Evolutionary conservation across 2,888 invertebrate species (phyloP), one percentile per base, ranked within the genome.

Genomic region (Apamea monoglypha): DNA sequence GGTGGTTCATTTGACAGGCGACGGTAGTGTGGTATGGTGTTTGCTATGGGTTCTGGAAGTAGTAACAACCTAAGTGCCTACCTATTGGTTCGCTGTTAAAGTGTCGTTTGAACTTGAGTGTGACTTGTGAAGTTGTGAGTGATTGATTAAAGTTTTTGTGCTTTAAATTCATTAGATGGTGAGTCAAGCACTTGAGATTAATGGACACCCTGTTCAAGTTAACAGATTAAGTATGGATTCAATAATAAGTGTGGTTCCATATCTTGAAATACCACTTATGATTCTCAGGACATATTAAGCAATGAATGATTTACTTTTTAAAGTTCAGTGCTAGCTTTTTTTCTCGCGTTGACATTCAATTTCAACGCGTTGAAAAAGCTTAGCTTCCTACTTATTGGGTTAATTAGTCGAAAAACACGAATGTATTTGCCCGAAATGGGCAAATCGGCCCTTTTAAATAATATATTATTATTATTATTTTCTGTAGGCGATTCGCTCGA

Each of bases 21-120:
- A 68, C 18, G 61, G 74, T 50, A 40, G 50, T 32, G n/a, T 80
- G 40, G 40, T 47, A 80, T 71, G 66, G 66, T 66, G 80, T 59
- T 59, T 2, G 16, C 64, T 71, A 71, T 67, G 73, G 36, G 53
- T 68, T 81, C 61, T n/a, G 68, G 29, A 56, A 63, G 56, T 7
- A 25, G 40, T 76, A 16, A 76, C 36, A 32, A 61, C 6, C n/a
- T n/a, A n/a, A 61, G 25, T 47, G 7, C 25, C n/a, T 32, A 36
- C 53, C 47, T 5, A 66, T 70, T 44, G 50, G 64, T 29, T 73
- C 25, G 44, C 25, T 56, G 50, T 73, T 61, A 44, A 63, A 74
- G 44, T 47, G 74, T 36, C 74, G 29, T 68, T 74, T 53, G n/a
- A 81, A 81, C 14, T 69, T 68, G 2, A 68, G 47, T 56, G 61